Evolutionary conservation across 2,888 invertebrate species (phyloP), one percentile per base, ranked within the genome.

Genomic region (Cosmia trapezina): DNA sequence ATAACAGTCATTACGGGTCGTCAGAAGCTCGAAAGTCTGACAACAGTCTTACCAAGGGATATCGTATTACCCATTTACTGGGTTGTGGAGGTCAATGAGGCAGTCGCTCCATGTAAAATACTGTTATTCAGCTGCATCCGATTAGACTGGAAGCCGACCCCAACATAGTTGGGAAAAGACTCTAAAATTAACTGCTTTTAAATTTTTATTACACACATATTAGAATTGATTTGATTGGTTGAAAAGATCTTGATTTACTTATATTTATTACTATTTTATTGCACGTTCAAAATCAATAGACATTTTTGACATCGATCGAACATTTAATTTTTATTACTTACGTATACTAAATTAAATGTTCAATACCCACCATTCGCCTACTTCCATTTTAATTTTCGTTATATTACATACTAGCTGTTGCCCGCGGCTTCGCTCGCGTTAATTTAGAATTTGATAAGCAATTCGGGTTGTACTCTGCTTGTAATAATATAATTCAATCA

Each of bases 321-420:
- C 8, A 56, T 65, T 60, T 33, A 7, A 2, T 65, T 51, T 71
- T 51, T 72, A 72, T 61, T 64, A n/a, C n/a, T n/a, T n/a, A n/a
- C n/a, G n/a, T n/a, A 78, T 17, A 65, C n/a, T 51, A 41, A 76
- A 70, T 75, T 76, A 57, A 76, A 76, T 70, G n/a, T 62, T 61
- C 43, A n/a, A 56, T 56, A 45, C 2, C 17, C 9, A 53, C 14
- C 12, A 53, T 56, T 73, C 49, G 56, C 53, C 61, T 66, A 45
- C 14, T 62, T 70, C 17, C n/a, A 69, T 59, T 62, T 57, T 11
- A 33, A 59, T 45, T 45, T 51, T 22, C 33, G 47, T 73, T 67
- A 60, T 62, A 67, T 64, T 51, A 12, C 57, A 43, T 49, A 64
- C n/a, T n/a, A n/a, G n/a, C n/a, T n/a, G n/a, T n/a, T n/a, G n/a